Evolutionary conservation across 2,113 vertebrate genomes (phyloP).

Genomic region (Tachuris rubrigastra): DNA sequence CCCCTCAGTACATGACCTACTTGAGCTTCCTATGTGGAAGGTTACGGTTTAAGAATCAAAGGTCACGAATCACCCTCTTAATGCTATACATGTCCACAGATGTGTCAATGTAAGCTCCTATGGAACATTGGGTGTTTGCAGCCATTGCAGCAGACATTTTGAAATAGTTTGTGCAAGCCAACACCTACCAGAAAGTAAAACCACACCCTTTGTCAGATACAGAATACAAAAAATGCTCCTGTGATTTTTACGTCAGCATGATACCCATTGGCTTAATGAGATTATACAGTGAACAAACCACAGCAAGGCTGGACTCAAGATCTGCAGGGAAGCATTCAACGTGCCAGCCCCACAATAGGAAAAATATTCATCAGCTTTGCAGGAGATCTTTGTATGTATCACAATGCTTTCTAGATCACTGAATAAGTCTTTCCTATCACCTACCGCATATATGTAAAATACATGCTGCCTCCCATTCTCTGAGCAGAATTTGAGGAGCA

Average conservation of each 20-base stretch:
- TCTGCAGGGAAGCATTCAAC: background rate
- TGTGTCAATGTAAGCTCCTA: background rate
- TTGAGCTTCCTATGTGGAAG: slow-evolving; percentile 31
- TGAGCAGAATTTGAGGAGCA: background rate
- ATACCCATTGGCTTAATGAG: background rate
- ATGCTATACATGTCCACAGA: background rate
- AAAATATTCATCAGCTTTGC: background rate
- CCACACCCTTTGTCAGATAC: background rate
- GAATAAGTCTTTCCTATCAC: background rate
- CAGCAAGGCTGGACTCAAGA: background rate
- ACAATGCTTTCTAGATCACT: background rate
- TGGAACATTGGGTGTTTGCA: background rate
- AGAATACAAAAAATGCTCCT: background rate
- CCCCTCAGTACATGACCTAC: slow-evolving; percentile 17
- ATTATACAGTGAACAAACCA: background rate
- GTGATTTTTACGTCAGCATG: background rate
- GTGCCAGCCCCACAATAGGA: background rate
- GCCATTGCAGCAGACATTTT: background rate
- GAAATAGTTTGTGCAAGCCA: background rate
- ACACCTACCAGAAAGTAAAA: background rate
- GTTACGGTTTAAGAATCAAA: slow-evolving; percentile 17
- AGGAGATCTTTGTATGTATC: background rate
- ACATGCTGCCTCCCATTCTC: rapidly evolving
- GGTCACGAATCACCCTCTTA: background rate
- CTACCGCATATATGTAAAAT: background rate